Conservation (phyloP, 2,888 invertebrate species). For the Machimus rusticus region DNA sequence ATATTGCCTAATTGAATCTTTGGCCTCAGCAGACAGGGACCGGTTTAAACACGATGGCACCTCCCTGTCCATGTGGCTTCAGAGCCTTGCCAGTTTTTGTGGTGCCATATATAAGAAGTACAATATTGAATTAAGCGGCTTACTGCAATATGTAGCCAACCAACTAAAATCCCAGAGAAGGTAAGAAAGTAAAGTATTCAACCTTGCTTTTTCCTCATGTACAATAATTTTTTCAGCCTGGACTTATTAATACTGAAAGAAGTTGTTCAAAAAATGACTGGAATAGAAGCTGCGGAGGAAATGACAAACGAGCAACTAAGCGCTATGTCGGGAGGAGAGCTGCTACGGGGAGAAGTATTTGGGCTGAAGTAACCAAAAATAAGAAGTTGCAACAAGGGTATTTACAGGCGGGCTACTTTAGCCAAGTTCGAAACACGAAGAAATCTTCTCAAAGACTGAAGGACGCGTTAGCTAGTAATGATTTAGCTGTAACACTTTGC, state of each 20-base stretch:
- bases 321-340: constrained; percentile 96
- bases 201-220: constrained; percentile 45
- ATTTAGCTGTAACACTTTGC: constrained; percentile 92
- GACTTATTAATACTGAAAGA: constrained; percentile 94
- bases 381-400: constrained; percentile 6
- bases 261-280: constrained; percentile 99
- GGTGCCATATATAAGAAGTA: constrained; percentile 98
- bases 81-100: constrained; percentile 93
- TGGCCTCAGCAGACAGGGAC: constrained; percentile 79
- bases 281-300: constrained; percentile 96
- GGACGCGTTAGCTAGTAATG: constrained; percentile 92
- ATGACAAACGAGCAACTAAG: constrained; percentile 95
- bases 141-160: constrained; percentile 96
- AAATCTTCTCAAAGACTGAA: constrained; percentile 93
- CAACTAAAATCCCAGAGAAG: constrained; percentile 95
- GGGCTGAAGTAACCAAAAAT: neutral
- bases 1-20: constrained; percentile 92
- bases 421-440: constrained; percentile 95
- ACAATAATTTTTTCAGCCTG: constrained; percentile 67
- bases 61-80: constrained; percentile 92
- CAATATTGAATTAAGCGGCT: constrained; percentile 91
- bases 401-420: constrained; percentile 91
- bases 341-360: constrained; percentile 81
- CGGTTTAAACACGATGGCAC: constrained; percentile 88
- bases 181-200: constrained; percentile 62